Conservation (phyloP, 2,888 invertebrate species). For the Drosophila ustulata region DNA sequence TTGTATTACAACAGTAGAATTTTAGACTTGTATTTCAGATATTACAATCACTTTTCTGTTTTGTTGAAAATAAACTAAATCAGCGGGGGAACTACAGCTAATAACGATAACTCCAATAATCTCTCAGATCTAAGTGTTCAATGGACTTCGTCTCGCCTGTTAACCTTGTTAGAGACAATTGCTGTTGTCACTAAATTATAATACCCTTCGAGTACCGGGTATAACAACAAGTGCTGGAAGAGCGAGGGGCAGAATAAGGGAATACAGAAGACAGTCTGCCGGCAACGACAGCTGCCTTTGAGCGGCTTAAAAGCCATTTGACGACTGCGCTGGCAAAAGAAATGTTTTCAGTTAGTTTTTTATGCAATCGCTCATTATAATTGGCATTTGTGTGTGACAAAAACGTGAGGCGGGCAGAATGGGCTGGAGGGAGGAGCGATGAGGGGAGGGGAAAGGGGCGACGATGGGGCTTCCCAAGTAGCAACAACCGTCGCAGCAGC, state of each 20-base stretch:
- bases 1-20: too few relatives aligned
- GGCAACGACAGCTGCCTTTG: constrained; percentile 30
- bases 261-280: constrained; percentile 27
- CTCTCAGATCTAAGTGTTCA: too few relatives aligned
- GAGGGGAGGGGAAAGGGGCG: not conserved
- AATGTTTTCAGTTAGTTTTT: constrained; percentile 67
- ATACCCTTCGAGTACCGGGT: not conserved
- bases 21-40: too few relatives aligned
- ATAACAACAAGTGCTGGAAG: not conserved
- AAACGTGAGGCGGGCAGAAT: constrained; percentile 36
- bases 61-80: too few relatives aligned
- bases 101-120: too few relatives aligned
- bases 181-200: not conserved
- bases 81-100: too few relatives aligned
- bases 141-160: not conserved
- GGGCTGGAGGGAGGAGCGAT: not conserved
- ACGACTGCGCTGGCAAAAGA: constrained; percentile 50
- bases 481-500: not conserved
- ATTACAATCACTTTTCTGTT: too few relatives aligned
- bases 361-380: constrained; percentile 78
- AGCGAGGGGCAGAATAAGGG: not conserved
- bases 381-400: constrained; percentile 74
- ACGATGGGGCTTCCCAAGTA: constrained; percentile 7
- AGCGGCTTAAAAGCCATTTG: constrained; percentile 64
- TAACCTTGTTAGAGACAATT: not conserved